Conservation (phyloP, 2,797 vertebrate species). For the Amblyopsis hoosieri region DNA sequence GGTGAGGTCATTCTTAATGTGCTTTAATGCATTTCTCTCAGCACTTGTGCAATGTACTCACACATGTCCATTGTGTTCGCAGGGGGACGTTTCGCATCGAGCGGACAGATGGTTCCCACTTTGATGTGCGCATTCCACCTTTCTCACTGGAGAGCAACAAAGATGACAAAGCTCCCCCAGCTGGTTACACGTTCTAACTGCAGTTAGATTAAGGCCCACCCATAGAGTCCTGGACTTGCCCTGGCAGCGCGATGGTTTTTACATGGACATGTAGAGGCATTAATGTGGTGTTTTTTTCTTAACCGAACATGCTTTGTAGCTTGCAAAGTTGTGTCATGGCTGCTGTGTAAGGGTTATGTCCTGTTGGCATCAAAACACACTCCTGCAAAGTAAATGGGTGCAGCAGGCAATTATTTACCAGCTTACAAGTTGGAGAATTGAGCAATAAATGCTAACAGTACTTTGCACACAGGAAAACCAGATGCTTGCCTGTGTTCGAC, state of each 20-base stretch:
- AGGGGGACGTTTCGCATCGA: constrained; percentile 98
- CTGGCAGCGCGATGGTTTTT: constrained; percentile 10
- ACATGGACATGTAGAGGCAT: neutral
- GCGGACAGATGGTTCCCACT: constrained; percentile 94
- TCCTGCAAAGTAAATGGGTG: neutral
- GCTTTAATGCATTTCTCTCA: neutral
- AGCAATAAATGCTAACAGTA: too few relatives aligned
- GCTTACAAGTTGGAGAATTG: too few relatives aligned
- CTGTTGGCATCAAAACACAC: neutral
- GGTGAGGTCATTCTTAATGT: constrained; percentile 76
- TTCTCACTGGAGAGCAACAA: constrained; percentile 97
- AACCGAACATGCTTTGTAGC: constrained; percentile 13
- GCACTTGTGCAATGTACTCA: neutral
- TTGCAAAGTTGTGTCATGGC: neutral
- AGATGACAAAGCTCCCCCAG: constrained; percentile 79
- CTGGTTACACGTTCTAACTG: constrained; percentile 77
- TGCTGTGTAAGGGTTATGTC: constrained; percentile 1
- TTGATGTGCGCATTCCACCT: constrained; percentile 96
- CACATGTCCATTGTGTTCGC: constrained; percentile 33
- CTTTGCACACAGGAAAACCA: too few relatives aligned
- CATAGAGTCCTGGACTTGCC: neutral
- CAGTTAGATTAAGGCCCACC: neutral
- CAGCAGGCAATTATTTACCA: neutral
- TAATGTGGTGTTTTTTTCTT: constrained; percentile 4
- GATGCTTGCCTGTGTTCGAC: too few relatives aligned